Evolutionary conservation across 2,113 vertebrate genomes (phyloP).

Genomic region (Vulpes lagopus): DNA sequence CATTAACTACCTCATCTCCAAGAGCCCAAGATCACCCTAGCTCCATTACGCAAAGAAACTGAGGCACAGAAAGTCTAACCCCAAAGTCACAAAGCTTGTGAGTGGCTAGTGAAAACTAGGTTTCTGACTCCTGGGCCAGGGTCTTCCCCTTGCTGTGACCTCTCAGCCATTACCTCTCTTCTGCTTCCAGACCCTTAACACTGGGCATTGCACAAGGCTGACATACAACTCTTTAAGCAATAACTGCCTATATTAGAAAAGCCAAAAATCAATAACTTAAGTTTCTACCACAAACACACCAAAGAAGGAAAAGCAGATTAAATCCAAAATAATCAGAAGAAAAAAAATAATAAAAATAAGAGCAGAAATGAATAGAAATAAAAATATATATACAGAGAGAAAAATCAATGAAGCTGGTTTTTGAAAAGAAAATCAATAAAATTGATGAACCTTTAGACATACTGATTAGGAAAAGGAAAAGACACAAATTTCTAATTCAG

Average conservation of each 20-base stretch:
- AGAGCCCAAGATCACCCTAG: not conserved
- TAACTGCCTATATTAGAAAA: slow-evolving; percentile 15
- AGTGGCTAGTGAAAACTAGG: not conserved
- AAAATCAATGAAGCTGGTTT: slow-evolving; percentile 20
- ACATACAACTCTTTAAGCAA: not conserved
- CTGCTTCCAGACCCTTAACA: not conserved
- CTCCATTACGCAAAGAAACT: not conserved
- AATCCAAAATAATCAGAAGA: not conserved
- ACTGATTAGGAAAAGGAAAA: slow-evolving; percentile 17
- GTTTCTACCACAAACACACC: not conserved
- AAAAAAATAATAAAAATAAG: not conserved
- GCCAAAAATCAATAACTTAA: not conserved
- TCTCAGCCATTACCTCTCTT: not conserved
- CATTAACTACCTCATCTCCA: not conserved
- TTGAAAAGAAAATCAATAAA: not conserved
- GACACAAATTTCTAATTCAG: not conserved
- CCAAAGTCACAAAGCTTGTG: not conserved
- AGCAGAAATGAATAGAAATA: not conserved
- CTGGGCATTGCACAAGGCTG: not conserved
- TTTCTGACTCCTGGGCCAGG: not conserved
- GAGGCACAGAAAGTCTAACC: not conserved
- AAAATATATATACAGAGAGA: not conserved
- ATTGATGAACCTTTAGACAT: not conserved
- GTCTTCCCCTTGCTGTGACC: not conserved
- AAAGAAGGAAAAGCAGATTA: not conserved